Percentiles rank a stretch among this genome's conserved stretches.
Conservation (phyloP, 1,140 invertebrate species). For the Conus ventricosus region DNA sequence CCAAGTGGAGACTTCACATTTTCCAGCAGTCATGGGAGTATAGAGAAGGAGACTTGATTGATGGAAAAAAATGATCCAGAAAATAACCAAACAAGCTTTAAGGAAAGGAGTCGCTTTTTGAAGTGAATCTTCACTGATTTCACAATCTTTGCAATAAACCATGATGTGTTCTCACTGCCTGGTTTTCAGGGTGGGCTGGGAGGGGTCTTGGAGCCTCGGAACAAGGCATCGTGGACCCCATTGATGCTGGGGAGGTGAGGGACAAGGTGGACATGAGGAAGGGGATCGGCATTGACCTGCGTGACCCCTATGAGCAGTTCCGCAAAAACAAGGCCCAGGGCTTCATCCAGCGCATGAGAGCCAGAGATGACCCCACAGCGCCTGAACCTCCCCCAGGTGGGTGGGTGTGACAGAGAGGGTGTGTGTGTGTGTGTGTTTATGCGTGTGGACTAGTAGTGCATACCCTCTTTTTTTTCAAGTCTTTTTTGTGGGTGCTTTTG, state of each 20-base stretch:
- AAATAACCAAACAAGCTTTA: no score
- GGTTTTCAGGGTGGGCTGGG: constrained; percentile 84
- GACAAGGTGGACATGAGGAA: constrained; percentile 94
- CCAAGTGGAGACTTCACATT: no score
- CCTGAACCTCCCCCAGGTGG: neutral
- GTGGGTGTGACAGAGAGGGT: neutral
- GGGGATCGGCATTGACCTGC: constrained; percentile 88
- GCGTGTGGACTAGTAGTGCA: neutral
- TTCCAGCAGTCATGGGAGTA: no score
- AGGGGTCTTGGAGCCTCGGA: constrained; percentile 93
- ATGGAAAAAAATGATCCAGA: no score
- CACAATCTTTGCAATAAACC: no score
- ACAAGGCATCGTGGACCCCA: constrained; percentile 95
- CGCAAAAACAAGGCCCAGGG: constrained; percentile 96
- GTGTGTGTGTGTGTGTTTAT: neutral
- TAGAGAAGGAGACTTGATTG: no score
- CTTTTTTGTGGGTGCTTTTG: no score
- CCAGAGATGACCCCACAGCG: constrained; percentile 82
- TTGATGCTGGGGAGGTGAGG: constrained; percentile 92
- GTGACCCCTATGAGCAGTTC: constrained; percentile 96
- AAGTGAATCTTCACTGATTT: no score
- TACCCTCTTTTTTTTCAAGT: no score
- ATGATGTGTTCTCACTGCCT: no score
- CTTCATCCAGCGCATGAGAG: constrained; percentile 97
- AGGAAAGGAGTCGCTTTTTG: no score